Evolutionary conservation across 2,113 vertebrate species (phyloP), one percentile per base, ranked within the genome.

Genomic region (Sylvia atricapilla): DNA sequence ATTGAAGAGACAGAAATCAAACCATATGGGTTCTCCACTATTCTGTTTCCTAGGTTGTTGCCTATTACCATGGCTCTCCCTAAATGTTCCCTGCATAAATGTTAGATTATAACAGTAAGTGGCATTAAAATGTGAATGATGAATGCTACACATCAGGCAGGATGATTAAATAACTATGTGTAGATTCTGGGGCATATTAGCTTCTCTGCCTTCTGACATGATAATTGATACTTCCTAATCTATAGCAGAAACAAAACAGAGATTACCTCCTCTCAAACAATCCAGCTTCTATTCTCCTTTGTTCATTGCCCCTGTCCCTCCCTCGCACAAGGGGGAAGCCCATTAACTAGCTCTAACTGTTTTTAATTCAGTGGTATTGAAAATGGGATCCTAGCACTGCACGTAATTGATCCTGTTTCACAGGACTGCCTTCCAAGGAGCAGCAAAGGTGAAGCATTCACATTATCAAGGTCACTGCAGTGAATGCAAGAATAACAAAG

Each of bases 91-190:
- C 63, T 74, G 55, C 31, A 50, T 82, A 92, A 90, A 89, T 77
- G 91, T 53, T 87, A 92, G 44, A 80, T 66, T 41, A 7, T 87
- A 92, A 90, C 20, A 83, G 41, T 73, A 94, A 96, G 27, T 69
- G 73, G 94, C 63, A 96, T 90, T 84, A 93, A 77, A 91, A 91
- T 0, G 4, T 76, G 93, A 92, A 74, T 93, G 95, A 95, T 73
- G 23, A 90, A 97, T 87, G 74, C 46, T 89, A 43, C 13, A 24
- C 63, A 95, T 73, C 63, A 24, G 59, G 41, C 62, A 94, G 84
- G 63, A 84, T 87, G 90, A 96, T 95, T 95, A 93, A 95, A 63
- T 72, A 95, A 87, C 47, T 50, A 31, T 7, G 25, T 53, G 76
- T 84, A 89, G 91, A 95, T 94, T 62, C 83, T 58, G 55, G 27